phyloP scores from a whole-genome alignment of 2,888 invertebrate species.

The Prosopocoilus inquinatus region DNA sequence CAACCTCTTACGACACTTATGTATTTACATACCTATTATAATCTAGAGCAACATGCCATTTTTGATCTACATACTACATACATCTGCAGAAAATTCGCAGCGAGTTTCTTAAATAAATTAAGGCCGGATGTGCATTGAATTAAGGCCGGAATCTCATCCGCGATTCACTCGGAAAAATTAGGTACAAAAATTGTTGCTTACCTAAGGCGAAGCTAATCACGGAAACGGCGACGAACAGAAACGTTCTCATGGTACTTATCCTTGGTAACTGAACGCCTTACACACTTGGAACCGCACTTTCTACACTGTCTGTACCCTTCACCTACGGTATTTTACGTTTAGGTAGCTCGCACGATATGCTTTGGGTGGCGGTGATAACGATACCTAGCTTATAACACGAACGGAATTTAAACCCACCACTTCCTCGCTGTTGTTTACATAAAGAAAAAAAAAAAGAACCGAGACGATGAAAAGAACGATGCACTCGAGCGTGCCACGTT shows the following conservation, averaged over 20 bases:
- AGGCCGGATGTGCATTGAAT: not conserved
- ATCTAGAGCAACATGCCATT: too few relatives aligned
- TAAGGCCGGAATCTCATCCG: not conserved
- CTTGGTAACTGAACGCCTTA: slow-evolving; percentile 41
- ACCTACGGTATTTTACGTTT: slow-evolving; percentile 35
- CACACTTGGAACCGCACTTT: slow-evolving; percentile 39
- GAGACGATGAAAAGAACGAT: not conserved
- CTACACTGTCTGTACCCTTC: slow-evolving; percentile 39
- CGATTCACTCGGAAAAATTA: too few relatives aligned
- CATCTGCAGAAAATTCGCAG: too few relatives aligned
- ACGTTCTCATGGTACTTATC: slow-evolving; percentile 46
- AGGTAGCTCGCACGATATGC: slow-evolving; percentile 5
- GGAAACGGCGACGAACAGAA: slow-evolving; percentile 38
- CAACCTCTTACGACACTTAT: too few relatives aligned
- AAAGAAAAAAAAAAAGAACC: not conserved
- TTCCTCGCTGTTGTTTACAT: not conserved
- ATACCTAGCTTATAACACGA: not conserved
- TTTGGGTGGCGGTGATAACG: not conserved
- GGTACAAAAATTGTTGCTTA: slow-evolving; percentile 19
- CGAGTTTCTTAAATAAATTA: too few relatives aligned
- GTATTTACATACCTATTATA: too few relatives aligned
- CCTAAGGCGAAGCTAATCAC: slow-evolving; percentile 34
- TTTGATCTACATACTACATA: too few relatives aligned
- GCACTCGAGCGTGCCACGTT: not conserved
- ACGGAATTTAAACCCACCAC: not conserved